Conservation (phyloP, 2,113 vertebrate species). For the Hoplias malabaricus region DNA sequence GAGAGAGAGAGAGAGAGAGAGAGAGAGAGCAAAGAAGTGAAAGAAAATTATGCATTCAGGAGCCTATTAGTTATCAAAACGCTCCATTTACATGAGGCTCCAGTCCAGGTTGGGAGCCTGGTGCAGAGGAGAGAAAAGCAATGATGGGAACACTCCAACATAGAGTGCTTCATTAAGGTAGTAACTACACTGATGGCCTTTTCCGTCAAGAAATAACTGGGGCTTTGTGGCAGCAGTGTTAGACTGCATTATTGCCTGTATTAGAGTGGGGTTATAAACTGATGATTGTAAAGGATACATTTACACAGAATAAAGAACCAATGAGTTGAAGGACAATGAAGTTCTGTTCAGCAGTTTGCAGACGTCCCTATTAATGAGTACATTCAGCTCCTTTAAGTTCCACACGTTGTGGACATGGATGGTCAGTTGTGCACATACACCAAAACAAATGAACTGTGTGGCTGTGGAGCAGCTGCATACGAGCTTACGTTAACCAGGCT, state of each 20-base stretch:
- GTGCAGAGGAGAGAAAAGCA: conserved; percentile 7
- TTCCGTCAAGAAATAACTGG: conserved; percentile 33
- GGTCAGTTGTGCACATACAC: too few relatives aligned
- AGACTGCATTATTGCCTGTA: conserved; percentile 24
- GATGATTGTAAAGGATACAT: conserved; percentile 46
- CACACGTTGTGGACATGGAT: too few relatives aligned
- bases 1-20: background rate
- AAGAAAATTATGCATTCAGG: conserved; percentile 12
- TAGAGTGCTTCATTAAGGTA: conserved; percentile 39
- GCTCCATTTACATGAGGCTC: conserved; percentile 28
- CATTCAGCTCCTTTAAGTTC: too few relatives aligned
- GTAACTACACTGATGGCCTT: conserved; percentile 32
- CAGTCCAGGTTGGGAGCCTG: conserved; percentile 9
- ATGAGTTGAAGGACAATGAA: conserved; percentile 33
- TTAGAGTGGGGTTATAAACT: conserved; percentile 29
- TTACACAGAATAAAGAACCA: conserved; percentile 30
- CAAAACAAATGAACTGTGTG: too few relatives aligned
- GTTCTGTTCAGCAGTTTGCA: background rate
- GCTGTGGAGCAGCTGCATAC: too few relatives aligned
- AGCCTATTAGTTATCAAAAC: conserved; percentile 39
- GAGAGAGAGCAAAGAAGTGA: background rate
- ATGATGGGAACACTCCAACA: conserved; percentile 21
- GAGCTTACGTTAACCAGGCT: too few relatives aligned
- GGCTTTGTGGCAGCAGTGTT: conserved; percentile 28
- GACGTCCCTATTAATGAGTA: too few relatives aligned